phyloP scores from a whole-genome alignment of 2,113 vertebrate genomes.

The Casuarius casuarius region DNA sequence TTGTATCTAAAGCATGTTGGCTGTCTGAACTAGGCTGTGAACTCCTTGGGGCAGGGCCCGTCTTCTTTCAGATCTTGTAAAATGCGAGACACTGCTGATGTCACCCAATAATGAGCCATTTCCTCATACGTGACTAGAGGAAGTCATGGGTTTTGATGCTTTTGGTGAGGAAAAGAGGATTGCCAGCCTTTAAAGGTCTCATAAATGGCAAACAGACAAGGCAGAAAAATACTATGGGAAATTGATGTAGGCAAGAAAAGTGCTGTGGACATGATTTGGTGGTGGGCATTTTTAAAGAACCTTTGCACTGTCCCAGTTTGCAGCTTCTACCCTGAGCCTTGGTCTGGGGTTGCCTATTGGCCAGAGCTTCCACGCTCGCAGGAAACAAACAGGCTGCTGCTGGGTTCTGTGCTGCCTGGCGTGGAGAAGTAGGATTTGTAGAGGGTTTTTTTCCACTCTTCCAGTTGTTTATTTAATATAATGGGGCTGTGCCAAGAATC shows the following conservation, averaged over 20 bases:
- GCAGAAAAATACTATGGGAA: not conserved
- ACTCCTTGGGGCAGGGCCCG: not conserved
- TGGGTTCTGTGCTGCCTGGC: not conserved
- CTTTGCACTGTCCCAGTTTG: not conserved
- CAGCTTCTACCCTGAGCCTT: not conserved
- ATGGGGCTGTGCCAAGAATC: not conserved
- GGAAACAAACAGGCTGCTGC: not conserved
- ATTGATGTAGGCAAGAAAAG: not conserved
- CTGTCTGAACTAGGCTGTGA: conserved; percentile 7
- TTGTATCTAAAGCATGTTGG: not conserved
- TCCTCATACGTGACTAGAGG: not conserved
- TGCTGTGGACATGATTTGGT: not conserved
- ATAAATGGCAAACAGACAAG: not conserved
- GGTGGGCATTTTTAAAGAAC: not conserved
- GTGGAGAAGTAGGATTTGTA: not conserved
- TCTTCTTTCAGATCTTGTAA: conserved; percentile 1
- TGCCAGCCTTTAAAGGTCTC: not conserved
- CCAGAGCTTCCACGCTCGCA: not conserved
- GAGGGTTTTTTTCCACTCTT: not conserved
- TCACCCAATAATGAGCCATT: not conserved
- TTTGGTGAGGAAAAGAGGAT: not conserved
- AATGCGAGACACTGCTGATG: not conserved
- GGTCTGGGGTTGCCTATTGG: not conserved
- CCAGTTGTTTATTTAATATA: not conserved
- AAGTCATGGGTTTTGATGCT: not conserved